Evolutionary conservation across 2,888 invertebrate species (phyloP).

Genomic region (Lasioglossum vierecki): DNA sequence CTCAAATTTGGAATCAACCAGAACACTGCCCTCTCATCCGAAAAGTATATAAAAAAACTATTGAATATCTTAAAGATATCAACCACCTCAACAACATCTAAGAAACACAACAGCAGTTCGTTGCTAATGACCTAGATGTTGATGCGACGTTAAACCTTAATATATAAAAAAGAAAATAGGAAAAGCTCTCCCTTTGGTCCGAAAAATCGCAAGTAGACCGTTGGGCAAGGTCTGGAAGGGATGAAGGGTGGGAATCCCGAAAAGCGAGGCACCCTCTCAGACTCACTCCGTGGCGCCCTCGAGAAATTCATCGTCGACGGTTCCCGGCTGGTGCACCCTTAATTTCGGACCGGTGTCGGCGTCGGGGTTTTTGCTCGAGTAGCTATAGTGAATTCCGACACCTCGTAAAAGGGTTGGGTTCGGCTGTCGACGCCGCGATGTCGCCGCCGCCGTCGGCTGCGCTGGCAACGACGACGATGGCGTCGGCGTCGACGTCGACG

Average conservation of each 20-base stretch:
- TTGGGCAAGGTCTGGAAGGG: neutral
- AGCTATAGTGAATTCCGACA: slow-evolving; percentile 56
- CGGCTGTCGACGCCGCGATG: slow-evolving; percentile 49
- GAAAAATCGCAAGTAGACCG: neutral
- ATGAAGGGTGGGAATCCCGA: neutral
- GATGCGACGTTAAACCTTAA: no score
- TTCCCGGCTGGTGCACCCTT: slow-evolving; percentile 42
- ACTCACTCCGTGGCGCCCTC: slow-evolving; percentile 15
- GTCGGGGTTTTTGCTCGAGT: slow-evolving; percentile 49
- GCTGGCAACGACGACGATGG: slow-evolving; percentile 25
- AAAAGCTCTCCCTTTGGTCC: neutral
- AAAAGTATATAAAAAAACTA: no score
- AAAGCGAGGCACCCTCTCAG: slow-evolving; percentile 22
- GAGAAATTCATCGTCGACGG: slow-evolving; percentile 25
- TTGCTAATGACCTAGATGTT: no score
- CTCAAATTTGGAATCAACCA: no score
- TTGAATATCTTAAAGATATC: no score
- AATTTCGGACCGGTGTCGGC: slow-evolving; percentile 46
- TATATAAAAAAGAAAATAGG: no score
- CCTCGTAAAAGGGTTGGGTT: slow-evolving; percentile 62
- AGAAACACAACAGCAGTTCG: no score
- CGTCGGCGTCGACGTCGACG: slow-evolving; percentile 19
- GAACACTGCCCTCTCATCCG: no score
- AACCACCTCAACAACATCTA: no score
- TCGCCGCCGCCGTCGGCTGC: slow-evolving; percentile 15